Conservation (phyloP, 2,113 vertebrate genomes). For the Mesoclemmys tuberculata region DNA sequence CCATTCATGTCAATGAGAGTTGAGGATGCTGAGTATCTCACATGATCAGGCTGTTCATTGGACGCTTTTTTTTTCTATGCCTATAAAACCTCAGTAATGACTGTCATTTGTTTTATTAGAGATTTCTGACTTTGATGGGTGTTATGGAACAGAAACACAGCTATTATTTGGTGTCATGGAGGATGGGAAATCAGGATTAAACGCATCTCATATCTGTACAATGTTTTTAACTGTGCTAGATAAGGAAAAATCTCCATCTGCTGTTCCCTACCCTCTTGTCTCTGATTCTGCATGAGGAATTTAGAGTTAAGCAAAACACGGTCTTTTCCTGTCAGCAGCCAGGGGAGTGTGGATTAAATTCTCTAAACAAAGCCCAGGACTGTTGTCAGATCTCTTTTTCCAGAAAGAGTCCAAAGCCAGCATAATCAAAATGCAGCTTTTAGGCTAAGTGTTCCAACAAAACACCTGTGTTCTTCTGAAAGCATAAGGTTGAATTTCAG, state of each 20-base stretch:
- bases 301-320: slow-evolving; percentile 63
- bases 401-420: slow-evolving; percentile 40
- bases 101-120: neutral
- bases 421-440: slow-evolving; percentile 58
- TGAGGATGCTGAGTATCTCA: neutral
- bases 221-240: neutral
- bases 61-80: neutral
- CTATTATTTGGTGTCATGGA: neutral
- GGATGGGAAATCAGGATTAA: neutral
- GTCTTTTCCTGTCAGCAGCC: slow-evolving; percentile 74
- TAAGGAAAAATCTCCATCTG: rapidly evolving
- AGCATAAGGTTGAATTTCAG: neutral
- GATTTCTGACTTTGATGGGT: slow-evolving; percentile 10
- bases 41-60: neutral
- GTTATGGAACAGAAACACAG: neutral
- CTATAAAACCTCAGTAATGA: neutral
- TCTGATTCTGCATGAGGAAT: slow-evolving; percentile 63
- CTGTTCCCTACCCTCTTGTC: slow-evolving; percentile 18
- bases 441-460: slow-evolving; percentile 1
- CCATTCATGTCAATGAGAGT: neutral
- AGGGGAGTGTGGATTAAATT: slow-evolving; percentile 83
- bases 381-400: slow-evolving; percentile 76
- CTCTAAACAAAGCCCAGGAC: slow-evolving; percentile 80
- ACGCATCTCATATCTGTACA: neutral
- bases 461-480: slow-evolving; percentile 69